These are phyloP conservation scores for Stegostoma tigrinum DNA, from an alignment of 2,113 vertebrate species.

Conservation along the genomic window DNA sequence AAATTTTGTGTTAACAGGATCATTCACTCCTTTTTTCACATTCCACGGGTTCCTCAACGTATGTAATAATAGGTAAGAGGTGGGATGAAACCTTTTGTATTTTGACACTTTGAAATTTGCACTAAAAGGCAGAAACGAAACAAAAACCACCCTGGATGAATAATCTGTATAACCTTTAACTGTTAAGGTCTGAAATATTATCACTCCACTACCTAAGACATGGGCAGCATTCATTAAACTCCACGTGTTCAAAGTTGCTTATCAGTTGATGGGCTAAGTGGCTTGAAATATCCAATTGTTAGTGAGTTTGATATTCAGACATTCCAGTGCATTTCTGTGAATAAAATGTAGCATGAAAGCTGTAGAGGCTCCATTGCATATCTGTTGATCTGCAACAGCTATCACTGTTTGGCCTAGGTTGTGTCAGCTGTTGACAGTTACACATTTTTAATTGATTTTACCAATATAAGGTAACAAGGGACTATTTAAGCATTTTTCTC, in stretches of 20 bases:
- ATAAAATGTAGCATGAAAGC: constrained; percentile 17
- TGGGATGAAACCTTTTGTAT: constrained; percentile 58
- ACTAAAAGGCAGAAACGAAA: constrained; percentile 11
- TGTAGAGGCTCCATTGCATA: neutral
- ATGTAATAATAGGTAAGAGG: constrained; percentile 53
- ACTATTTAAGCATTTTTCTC: neutral
- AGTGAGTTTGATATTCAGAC: constrained; percentile 17
- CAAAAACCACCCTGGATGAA: neutral
- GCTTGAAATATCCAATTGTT: neutral
- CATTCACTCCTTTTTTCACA: constrained; percentile 56
- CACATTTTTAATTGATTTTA: neutral
- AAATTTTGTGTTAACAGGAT: constrained; percentile 44
- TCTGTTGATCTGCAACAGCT: neutral
- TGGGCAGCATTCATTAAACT: constrained; percentile 13
- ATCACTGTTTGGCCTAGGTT: neutral
- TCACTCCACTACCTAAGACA: neutral
- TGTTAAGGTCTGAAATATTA: neutral
- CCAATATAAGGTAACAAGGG: neutral
- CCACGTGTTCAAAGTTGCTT: neutral
- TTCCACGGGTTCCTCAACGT: constrained; percentile 58
- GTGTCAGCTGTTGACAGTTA: neutral
- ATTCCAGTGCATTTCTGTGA: constrained; percentile 14
- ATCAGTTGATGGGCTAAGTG: neutral
- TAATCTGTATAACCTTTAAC: constrained; percentile 7
- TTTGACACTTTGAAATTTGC: constrained; percentile 36